Conservation (phyloP, 2,797 vertebrate genomes). For the Phalloptychus januarius region DNA sequence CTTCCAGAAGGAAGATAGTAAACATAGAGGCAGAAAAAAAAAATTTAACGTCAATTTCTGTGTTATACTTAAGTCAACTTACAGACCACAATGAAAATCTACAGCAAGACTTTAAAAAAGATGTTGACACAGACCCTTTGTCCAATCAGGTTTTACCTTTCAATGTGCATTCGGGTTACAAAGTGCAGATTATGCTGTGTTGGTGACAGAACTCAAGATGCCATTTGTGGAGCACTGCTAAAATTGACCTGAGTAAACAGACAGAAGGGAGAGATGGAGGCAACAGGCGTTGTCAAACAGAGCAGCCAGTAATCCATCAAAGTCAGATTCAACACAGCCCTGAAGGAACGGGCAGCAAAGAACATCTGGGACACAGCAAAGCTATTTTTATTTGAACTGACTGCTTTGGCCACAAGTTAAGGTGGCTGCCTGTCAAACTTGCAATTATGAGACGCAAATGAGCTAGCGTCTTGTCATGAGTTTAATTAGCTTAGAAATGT, state of each 20-base stretch:
- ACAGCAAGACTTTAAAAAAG: neutral
- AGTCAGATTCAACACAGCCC: constrained; percentile 4
- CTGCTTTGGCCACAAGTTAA: constrained; percentile 1
- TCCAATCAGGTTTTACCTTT: neutral
- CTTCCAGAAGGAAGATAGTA: neutral
- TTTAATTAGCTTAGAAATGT: constrained; percentile 3
- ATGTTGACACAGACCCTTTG: neutral
- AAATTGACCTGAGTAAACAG: neutral
- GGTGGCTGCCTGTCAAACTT: constrained; percentile 3
- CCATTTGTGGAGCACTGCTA: neutral
- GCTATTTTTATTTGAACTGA: constrained; percentile 8
- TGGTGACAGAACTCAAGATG: neutral
- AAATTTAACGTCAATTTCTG: fast-evolving
- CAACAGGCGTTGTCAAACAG: neutral
- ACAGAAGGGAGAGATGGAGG: neutral
- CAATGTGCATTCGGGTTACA: neutral
- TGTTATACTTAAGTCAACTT: neutral
- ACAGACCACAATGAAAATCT: neutral
- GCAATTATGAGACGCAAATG: neutral
- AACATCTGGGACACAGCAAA: constrained; percentile 1
- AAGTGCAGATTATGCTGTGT: neutral
- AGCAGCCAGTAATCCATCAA: constrained; percentile 6
- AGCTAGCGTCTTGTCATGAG: neutral
- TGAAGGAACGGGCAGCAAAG: neutral
- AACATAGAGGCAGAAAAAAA: neutral